Evolutionary conservation across 2,113 vertebrate species (phyloP).

Genomic region (Indicator indicator): DNA sequence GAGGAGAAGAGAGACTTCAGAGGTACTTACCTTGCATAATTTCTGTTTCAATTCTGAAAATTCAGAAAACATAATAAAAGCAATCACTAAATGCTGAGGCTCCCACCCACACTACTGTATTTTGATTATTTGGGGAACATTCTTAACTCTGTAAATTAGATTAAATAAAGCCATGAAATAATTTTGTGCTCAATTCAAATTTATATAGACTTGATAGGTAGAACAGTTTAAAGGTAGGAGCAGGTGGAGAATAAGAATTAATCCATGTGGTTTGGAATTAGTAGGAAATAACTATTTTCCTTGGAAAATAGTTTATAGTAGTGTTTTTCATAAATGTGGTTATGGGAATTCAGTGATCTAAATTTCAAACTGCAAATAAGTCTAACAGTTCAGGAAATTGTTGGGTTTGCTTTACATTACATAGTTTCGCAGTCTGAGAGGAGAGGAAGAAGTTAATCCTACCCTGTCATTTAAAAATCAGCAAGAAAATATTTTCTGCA

Average conservation of each 20-base stretch:
- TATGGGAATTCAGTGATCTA: neutral
- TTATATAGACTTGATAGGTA: neutral
- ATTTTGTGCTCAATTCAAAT: neutral
- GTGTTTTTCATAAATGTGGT: neutral
- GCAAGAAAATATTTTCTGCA: neutral
- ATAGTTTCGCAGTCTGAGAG: neutral
- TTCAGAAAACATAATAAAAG: neutral
- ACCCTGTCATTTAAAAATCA: neutral
- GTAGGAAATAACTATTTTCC: neutral
- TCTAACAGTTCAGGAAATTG: neutral
- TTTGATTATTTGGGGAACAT: neutral
- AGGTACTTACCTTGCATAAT: slow-evolving; percentile 71
- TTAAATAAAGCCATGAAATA: neutral
- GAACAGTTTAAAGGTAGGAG: neutral
- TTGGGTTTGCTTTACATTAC: neutral
- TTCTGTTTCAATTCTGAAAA: neutral
- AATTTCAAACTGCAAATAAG: neutral
- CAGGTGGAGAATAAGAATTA: neutral
- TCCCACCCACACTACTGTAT: neutral
- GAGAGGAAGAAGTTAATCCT: neutral
- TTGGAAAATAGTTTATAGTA: neutral
- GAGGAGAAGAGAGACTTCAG: slow-evolving; percentile 94
- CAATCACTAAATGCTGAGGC: neutral
- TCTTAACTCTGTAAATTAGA: neutral
- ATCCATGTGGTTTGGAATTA: neutral